Conservation (phyloP, 2,113 vertebrate species). For the Phyllostomus discolor region DNA sequence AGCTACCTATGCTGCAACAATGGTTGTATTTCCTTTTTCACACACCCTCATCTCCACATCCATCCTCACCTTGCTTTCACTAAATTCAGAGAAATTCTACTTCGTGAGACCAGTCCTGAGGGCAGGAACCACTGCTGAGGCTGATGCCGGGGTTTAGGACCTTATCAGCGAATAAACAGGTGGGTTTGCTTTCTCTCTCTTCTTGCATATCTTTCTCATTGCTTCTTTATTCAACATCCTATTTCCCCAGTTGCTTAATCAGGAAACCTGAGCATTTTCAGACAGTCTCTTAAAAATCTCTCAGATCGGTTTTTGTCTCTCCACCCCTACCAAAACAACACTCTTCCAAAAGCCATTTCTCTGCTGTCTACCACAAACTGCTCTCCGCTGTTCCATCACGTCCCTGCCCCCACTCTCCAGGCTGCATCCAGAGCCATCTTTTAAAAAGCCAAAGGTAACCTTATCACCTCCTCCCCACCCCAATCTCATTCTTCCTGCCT, state of each 20-base stretch:
- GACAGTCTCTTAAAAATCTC: not conserved
- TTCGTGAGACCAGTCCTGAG: not conserved
- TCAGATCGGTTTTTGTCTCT: not conserved
- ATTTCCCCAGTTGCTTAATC: not conserved
- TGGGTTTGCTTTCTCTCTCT: not conserved
- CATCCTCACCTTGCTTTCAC: not conserved
- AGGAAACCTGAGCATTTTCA: not conserved
- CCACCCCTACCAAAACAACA: not conserved
- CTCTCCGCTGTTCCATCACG: not conserved
- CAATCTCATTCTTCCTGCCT: not conserved
- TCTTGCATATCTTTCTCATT: not conserved
- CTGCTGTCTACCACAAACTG: not conserved
- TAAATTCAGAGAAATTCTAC: not conserved
- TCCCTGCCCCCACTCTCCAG: not conserved
- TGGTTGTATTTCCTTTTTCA: not conserved
- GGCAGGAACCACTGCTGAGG: not conserved
- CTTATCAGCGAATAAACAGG: accelerated
- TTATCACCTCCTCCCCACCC: not conserved
- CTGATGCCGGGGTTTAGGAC: not conserved
- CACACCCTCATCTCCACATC: not conserved
- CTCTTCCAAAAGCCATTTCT: no score
- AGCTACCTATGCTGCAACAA: not conserved
- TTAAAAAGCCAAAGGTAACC: not conserved
- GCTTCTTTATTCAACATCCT: not conserved
- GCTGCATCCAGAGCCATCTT: not conserved